These are phyloP conservation scores for Zoanthus sociatus DNA, from an alignment of 92 coral and sea anemone species.

Conservation along the genomic window DNA sequence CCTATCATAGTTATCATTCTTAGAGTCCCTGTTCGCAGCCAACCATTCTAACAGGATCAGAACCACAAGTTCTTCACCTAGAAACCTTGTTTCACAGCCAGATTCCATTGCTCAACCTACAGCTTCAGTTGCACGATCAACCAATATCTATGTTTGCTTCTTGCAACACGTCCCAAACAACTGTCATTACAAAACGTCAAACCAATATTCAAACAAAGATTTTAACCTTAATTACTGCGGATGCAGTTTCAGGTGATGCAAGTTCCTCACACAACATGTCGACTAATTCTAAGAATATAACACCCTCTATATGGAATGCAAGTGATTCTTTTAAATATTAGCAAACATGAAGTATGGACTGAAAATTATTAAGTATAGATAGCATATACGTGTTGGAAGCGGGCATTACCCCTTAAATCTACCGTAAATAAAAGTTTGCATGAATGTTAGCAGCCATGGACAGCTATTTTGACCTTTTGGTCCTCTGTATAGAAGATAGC, in stretches of 20 bases:
- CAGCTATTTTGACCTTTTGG: no score
- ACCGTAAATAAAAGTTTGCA: no score
- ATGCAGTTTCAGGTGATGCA: not conserved
- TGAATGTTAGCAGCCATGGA: no score
- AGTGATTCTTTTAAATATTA: not conserved
- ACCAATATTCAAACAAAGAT: not conserved
- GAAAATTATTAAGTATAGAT: no score
- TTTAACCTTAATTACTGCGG: not conserved
- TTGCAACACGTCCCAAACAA: not conserved
- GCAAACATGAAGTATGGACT: no score
- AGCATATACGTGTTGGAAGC: no score
- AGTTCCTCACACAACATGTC: not conserved
- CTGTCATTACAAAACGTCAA: not conserved
- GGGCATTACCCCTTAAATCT: no score
- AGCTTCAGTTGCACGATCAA: not conserved
- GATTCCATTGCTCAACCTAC: not conserved
- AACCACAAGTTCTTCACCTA: not conserved
- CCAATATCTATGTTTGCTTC: not conserved
- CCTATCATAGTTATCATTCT: not conserved
- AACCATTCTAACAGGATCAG: not conserved
- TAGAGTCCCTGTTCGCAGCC: not conserved
- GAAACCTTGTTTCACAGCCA: constrained; percentile 8
- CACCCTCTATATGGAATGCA: not conserved
- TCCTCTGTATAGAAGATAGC: no score
- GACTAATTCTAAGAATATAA: not conserved